Percentiles rank a stretch among this genome's conserved stretches.
These are phyloP conservation scores for Melanophora roralis DNA, from an alignment of 2,888 invertebrate genomes.

Conservation along the genomic window DNA sequence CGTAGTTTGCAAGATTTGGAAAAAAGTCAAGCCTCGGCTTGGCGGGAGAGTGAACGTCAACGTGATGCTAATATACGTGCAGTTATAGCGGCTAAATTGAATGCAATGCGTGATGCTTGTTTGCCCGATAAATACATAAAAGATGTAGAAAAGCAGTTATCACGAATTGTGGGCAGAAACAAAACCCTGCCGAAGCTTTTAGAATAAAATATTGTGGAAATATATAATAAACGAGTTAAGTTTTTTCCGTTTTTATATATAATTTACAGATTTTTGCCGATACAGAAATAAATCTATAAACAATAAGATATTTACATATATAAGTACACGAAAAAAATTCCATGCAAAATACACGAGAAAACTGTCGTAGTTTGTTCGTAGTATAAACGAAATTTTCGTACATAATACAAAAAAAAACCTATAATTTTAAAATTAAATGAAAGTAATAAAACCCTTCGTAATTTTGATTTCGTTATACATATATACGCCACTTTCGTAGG, in stretches of 20 bases:
- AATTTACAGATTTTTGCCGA: too few relatives aligned
- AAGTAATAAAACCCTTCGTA: too few relatives aligned
- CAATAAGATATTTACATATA: too few relatives aligned
- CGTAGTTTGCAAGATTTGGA: slow-evolving; percentile 70
- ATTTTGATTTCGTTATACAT: too few relatives aligned
- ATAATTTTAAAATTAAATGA: too few relatives aligned
- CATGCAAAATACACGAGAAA: too few relatives aligned
- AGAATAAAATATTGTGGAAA: background rate
- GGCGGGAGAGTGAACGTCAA: slow-evolving; percentile 73
- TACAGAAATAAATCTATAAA: too few relatives aligned
- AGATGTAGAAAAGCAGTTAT: slow-evolving; percentile 75
- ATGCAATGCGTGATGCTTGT: slow-evolving; percentile 75
- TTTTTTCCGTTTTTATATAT: slow-evolving; percentile 22
- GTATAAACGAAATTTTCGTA: too few relatives aligned
- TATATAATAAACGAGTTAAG: slow-evolving; percentile 41
- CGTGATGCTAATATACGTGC: slow-evolving; percentile 74
- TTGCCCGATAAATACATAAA: slow-evolving; percentile 76
- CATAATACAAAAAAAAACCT: too few relatives aligned
- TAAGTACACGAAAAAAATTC: too few relatives aligned
- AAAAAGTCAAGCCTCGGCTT: slow-evolving; percentile 71
- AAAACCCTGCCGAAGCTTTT: background rate
- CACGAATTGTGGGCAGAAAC: slow-evolving; percentile 64
- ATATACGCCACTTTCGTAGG: too few relatives aligned
- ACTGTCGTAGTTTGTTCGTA: too few relatives aligned
- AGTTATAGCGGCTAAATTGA: slow-evolving; percentile 74